A percentile compares a stretch with the other conserved stretches of the same genome.
phyloP scores from a whole-genome alignment of 2,888 invertebrate genomes.

The Drosophila borborema region DNA sequence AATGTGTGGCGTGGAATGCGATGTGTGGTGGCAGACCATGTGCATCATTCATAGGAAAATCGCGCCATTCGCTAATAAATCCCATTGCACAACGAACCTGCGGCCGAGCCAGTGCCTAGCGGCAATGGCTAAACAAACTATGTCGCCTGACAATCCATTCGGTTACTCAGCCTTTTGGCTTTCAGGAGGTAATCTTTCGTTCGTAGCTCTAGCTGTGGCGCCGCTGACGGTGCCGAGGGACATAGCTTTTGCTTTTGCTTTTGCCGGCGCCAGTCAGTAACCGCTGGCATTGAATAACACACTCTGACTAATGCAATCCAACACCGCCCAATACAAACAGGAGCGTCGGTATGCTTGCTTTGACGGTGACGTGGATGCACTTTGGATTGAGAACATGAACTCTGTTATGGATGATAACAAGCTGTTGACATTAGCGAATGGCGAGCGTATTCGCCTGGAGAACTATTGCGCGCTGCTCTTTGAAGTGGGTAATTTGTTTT shows the following conservation, averaged over 20 bases:
- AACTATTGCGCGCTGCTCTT: slow-evolving; percentile 93
- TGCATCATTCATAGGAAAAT: slow-evolving; percentile 67
- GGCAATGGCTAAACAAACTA: slow-evolving; percentile 32
- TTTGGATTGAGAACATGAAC: slow-evolving; percentile 99
- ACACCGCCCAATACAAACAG: slow-evolving; percentile 78
- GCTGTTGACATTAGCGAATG: slow-evolving; percentile 94
- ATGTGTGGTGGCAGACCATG: slow-evolving; percentile 4
- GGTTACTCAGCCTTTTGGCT: slow-evolving; percentile 51
- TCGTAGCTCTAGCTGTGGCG: slow-evolving; percentile 1
- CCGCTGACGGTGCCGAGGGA: slow-evolving; percentile 1
- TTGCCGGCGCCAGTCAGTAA: slow-evolving; percentile 14
- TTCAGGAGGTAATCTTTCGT: slow-evolving; percentile 44
- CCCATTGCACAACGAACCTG: slow-evolving; percentile 61
- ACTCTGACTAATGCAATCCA: slow-evolving; percentile 79
- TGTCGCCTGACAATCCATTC: slow-evolving; percentile 33
- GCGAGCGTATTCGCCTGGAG: slow-evolving; percentile 93
- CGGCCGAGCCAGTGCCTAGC: background rate
- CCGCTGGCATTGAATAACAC: slow-evolving; percentile 67
- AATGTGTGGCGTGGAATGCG: background rate
- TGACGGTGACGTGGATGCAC: slow-evolving; percentile 97
- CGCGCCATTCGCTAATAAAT: slow-evolving; percentile 74
- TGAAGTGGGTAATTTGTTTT: slow-evolving; percentile 95
- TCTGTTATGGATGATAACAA: slow-evolving; percentile 98
- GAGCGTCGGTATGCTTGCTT: slow-evolving; percentile 94
- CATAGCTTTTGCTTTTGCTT: background rate